These are phyloP conservation scores for Vidua macroura DNA, from an alignment of 2,113 vertebrate species.

Conservation along the genomic window DNA sequence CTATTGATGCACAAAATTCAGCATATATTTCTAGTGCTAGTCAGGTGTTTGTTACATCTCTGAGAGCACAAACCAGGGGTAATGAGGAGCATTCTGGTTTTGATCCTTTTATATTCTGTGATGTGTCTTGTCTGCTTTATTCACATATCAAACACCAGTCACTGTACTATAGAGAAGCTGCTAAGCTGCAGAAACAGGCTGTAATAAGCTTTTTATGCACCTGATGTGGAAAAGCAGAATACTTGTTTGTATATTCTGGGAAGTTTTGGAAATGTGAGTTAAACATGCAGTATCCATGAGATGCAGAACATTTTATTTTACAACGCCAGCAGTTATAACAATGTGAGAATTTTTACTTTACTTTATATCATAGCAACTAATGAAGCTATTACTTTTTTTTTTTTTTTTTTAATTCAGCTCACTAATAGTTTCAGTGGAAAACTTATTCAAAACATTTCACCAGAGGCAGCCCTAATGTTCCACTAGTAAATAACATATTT, in stretches of 20 bases:
- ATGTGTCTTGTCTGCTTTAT: conserved; percentile 36
- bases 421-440: conserved; percentile 8
- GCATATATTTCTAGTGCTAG: not conserved
- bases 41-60: not conserved
- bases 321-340: not conserved
- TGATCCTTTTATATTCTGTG: conserved; percentile 24
- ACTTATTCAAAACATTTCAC: conserved; percentile 37
- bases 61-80: not conserved
- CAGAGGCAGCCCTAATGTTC: not conserved
- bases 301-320: not conserved
- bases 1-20: not conserved
- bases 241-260: not conserved
- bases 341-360: conserved; percentile 24
- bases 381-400: not conserved
- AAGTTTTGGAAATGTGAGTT: conserved; percentile 38
- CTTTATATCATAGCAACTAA: conserved; percentile 55
- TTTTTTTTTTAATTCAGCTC: conserved; percentile 30
- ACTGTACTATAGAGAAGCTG: conserved; percentile 10
- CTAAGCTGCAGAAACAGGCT: not conserved
- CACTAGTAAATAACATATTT: not conserved
- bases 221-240: not conserved
- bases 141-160: conserved; percentile 14
- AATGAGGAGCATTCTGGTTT: not conserved
- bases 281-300: conserved; percentile 50
- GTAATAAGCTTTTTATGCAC: conserved; percentile 47